Conservation (phyloP, 2,113 vertebrate genomes). For the Corvus moneduloides region DNA sequence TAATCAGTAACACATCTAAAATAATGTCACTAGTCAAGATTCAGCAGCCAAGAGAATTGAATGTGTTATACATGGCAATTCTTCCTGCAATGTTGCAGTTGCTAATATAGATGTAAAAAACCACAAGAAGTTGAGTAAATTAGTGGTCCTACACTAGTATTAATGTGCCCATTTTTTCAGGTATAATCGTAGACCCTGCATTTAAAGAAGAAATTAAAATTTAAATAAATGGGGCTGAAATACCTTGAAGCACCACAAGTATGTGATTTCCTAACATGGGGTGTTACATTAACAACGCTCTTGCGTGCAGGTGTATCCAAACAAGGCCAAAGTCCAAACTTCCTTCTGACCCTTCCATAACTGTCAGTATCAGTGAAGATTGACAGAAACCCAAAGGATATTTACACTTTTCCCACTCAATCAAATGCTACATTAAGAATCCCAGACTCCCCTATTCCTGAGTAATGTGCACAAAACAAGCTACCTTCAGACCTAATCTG, state of each 20-base stretch:
- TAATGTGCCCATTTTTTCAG: background rate
- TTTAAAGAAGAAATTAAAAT: background rate
- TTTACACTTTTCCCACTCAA: background rate
- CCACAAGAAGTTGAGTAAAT: background rate
- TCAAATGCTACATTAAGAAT: background rate
- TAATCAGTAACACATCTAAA: background rate
- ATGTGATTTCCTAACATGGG: background rate
- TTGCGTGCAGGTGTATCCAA: background rate
- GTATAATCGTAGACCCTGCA: background rate
- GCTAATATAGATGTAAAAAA: background rate
- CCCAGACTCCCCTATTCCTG: no score
- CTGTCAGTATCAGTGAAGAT: background rate
- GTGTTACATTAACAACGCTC: background rate
- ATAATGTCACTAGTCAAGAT: background rate
- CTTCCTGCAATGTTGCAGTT: background rate
- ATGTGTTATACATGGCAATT: background rate
- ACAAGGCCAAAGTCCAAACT: background rate
- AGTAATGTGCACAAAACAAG: background rate
- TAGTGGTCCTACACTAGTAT: background rate
- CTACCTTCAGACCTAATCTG: background rate
- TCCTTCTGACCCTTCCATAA: background rate
- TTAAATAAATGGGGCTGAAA: background rate
- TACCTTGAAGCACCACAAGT: background rate
- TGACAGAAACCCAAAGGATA: background rate
- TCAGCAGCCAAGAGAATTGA: background rate